These are phyloP conservation scores for Arremon aurantiirostris DNA, from an alignment of 2,797 vertebrate genomes.

Conservation along the genomic window DNA sequence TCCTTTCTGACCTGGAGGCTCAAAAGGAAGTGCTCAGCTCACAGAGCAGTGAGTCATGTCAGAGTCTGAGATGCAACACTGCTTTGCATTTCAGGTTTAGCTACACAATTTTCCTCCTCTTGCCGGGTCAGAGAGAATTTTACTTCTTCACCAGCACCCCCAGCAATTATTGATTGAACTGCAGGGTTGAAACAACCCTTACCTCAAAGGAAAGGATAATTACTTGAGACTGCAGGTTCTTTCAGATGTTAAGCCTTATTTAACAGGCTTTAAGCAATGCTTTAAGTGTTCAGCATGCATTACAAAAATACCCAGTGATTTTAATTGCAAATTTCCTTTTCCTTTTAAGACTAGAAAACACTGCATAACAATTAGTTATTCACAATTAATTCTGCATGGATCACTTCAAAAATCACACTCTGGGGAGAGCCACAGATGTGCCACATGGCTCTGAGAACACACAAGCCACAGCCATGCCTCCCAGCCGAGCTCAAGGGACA, in stretches of 20 bases:
- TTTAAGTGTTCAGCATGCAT: conserved; percentile 4
- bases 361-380: background rate
- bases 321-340: conserved; percentile 12
- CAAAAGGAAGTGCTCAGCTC: background rate
- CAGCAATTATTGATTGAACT: background rate
- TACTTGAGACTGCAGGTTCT: background rate
- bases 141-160: background rate
- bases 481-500: background rate
- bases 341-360: background rate
- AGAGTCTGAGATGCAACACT: background rate
- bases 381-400: background rate
- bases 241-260: background rate
- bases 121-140: background rate
- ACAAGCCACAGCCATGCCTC: conserved; percentile 48
- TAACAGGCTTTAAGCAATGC: background rate
- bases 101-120: background rate
- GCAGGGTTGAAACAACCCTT: background rate
- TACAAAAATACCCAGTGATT: background rate
- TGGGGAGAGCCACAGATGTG: background rate
- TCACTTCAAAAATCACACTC: background rate
- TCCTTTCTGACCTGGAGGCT: background rate
- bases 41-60: background rate
- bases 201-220: background rate
- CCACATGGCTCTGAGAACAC: background rate
- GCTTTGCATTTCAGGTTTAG: background rate